Base-by-base conservation (phyloP, 2,888 invertebrate species). In the Busseola fusca region DNA sequence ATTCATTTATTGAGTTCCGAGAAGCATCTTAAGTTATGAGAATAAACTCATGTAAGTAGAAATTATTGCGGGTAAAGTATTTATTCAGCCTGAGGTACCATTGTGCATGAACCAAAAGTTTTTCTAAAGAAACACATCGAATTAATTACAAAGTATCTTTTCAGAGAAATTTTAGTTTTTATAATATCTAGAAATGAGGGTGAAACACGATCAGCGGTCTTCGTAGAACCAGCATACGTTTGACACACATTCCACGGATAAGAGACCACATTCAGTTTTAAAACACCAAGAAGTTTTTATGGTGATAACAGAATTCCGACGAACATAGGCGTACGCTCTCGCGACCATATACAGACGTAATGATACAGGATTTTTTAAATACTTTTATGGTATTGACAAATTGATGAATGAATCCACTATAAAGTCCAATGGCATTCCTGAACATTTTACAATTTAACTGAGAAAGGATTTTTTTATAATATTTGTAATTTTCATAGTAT, bases 181-280 rank as follows among this genome's bases (percentile, higher is more conserved):
- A 52, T 54, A 30, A 52, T 54, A 30, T 30, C 12, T 25, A 66
- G 56, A 73, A 78, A 73, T 64, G 68, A 82, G 69, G 72, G 57
- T 80, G 73, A 84, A 75, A 30, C 27, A 34, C 64, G 45, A 60
- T 59, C 72, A 69, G 74, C 72, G 75, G 81, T 87, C 82, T 92
- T 93, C 91, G 87, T 66, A 84, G 91, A 93, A 93, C 87, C 85
- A 81, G 87, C 90, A 87, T 83, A 88, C 86, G 87, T 88, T 90
- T 91, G 91, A 92, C 91, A 91, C 85, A 91, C 91, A 92, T 94
- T 92, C 91, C 87, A 86, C 67, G 85, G 88, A 88, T 90, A 90
- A 88, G 84, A 84, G 77, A 86, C 82, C 82, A 86, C 83, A 84
- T 85, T 69, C 60, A 64, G 40, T 62, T 70, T 59, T 63, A 40